Percentiles rank a stretch among this genome's conserved stretches.
These are phyloP conservation scores for Holothuria scabra DNA, from an alignment of 53 echinoderm and acorn worm genomes.

Conservation along the genomic window DNA sequence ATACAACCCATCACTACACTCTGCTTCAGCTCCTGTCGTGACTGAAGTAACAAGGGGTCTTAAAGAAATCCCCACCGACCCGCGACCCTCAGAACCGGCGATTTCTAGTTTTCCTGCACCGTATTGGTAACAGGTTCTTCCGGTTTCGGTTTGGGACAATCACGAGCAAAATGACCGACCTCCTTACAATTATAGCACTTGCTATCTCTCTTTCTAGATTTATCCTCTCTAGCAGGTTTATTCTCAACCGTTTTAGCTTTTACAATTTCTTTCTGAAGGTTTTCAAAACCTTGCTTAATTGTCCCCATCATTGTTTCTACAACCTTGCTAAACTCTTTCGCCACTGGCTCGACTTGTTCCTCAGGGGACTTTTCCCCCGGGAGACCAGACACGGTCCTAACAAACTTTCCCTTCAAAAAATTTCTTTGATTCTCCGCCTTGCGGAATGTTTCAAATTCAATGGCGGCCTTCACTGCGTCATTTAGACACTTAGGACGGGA, in stretches of 20 bases:
- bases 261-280: neutral
- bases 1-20: too few species aligned
- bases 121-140: neutral
- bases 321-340: neutral
- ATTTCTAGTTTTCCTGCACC: neutral
- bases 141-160: slow-evolving; percentile 5
- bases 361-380: too few species aligned
- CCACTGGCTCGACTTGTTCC: neutral
- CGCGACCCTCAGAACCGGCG: slow-evolving; percentile 5
- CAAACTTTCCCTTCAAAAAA: neutral
- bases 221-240: neutral
- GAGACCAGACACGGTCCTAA: slow-evolving; percentile 1
- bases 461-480: neutral
- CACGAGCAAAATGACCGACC: slow-evolving; percentile 3
- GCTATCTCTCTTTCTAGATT: neutral
- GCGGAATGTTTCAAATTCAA: slow-evolving; percentile 20
- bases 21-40: too few species aligned
- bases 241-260: neutral
- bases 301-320: neutral
- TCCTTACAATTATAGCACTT: slow-evolving; percentile 25
- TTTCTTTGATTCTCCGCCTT: slow-evolving; percentile 8
- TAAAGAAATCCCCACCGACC: neutral
- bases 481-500: neutral
- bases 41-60: slow-evolving; percentile 4
- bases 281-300: neutral